These are phyloP conservation scores for Phrynocephalus forsythii DNA, from an alignment of 2,797 vertebrate genomes.

Conservation along the genomic window DNA sequence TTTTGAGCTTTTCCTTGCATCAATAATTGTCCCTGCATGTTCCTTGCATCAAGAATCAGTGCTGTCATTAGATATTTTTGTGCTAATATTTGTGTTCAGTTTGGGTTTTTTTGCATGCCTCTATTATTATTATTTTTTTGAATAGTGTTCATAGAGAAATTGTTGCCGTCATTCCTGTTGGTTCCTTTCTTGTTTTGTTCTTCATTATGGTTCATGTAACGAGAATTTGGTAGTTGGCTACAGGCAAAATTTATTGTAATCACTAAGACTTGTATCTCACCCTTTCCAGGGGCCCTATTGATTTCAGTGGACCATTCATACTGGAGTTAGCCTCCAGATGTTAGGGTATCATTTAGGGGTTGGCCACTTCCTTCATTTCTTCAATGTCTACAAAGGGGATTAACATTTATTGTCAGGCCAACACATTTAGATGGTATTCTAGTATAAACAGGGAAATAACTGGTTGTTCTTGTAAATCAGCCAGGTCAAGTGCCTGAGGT, in stretches of 20 bases:
- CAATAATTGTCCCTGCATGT: not conserved
- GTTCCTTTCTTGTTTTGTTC: not conserved
- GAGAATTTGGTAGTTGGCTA: not conserved
- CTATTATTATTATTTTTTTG: not conserved
- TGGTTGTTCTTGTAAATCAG: not conserved
- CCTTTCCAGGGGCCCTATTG: too few relatives aligned
- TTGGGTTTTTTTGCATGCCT: too few relatives aligned
- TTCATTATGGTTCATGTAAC: not conserved
- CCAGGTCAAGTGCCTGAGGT: not conserved
- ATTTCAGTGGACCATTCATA: too few relatives aligned
- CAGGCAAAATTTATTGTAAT: too few relatives aligned
- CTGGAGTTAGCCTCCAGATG: too few relatives aligned
- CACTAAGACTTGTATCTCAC: too few relatives aligned
- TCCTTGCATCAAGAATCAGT: not conserved
- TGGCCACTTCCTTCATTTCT: not conserved
- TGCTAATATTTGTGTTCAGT: not conserved
- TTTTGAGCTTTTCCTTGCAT: not conserved
- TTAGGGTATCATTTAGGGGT: not conserved
- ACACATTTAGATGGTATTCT: not conserved
- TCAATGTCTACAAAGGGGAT: not conserved
- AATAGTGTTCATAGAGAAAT: not conserved
- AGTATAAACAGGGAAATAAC: conserved; percentile 2
- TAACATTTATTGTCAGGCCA: not conserved
- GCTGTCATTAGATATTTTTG: not conserved
- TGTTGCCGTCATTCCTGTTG: not conserved